Base-by-base conservation (phyloP, 2,113 vertebrate species). In the Stegastes partitus region DNA sequence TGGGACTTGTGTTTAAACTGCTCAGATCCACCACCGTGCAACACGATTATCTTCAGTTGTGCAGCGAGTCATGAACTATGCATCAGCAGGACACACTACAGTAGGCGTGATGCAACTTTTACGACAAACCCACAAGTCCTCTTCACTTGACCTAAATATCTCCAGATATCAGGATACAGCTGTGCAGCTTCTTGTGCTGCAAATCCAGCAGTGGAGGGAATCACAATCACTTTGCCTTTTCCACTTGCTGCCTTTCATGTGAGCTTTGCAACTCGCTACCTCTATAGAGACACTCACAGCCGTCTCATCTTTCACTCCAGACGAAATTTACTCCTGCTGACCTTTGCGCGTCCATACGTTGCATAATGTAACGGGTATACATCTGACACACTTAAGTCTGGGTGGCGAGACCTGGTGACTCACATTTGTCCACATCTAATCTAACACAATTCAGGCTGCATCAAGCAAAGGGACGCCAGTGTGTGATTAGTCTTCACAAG, bases 341-440 rank as follows among this genome's bases (percentile, higher is more conserved):
- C 75, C 63, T 23, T 51, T 75, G 66, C 25, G 16, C 72, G 47
- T 56, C 39, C 10, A 31, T 18, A 50, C 55, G 77, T 89, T 90
- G 18, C 49, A 37, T 83, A 87, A 90, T 28, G 75, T 67, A 75
- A 79, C 4, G 69, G 21, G 21, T 51, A 73, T 55, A 85, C 67
- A 75, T 67, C 28, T 89, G 82, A 85, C 65, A 85, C 66, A 77
- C 57, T 72, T 75, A 57, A 9, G 15, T 47, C 34, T 42, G 14
- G 1, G 39, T 69, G 25, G 39, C 37, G 26, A 15, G 45, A 28
- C 37, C 23, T n/a, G n/a, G 9, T 19, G 5, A 25, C n/a, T 67
- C 49, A 39, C 5, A 18, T 26, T 31, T 25, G 9, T 28, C 42
- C 22, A 0, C 22, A 15, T 23, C 15, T 31, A 55, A 67, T 49